Evolutionary conservation across 2,888 invertebrate genomes (phyloP).

Genomic region (Lepidochrysops patricia): DNA sequence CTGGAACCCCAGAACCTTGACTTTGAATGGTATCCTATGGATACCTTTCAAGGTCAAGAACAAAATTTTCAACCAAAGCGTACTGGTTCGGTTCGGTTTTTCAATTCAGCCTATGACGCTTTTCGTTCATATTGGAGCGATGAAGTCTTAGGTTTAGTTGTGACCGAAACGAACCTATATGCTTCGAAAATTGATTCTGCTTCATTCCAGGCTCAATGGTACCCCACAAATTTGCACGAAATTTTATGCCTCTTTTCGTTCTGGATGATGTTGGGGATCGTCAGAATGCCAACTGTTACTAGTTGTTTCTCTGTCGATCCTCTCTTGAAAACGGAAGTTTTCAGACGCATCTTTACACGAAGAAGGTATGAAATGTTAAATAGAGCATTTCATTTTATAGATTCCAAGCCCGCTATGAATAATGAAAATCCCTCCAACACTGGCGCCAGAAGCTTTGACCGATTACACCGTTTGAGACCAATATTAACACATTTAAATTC

Average conservation of each 20-base stretch:
- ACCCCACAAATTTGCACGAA: too few species aligned
- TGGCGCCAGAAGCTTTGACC: too few species aligned
- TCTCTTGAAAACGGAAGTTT: conserved; percentile 15
- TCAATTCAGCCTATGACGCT: not conserved
- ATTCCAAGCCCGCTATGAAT: not conserved
- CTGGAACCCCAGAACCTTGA: not conserved
- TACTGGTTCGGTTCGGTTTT: not conserved
- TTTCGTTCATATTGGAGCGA: too few species aligned
- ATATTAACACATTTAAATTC: conserved; percentile 16
- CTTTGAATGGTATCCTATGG: not conserved
- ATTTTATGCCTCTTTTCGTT: too few species aligned
- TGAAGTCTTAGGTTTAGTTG: conserved; percentile 16
- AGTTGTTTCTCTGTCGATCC: conserved; percentile 17
- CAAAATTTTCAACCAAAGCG: not conserved
- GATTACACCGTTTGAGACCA: conserved; percentile 14
- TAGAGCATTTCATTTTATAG: conserved; percentile 17
- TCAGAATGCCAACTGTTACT: conserved; percentile 19
- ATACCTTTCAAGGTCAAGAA: not conserved
- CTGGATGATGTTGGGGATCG: too few species aligned
- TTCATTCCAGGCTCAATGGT: conserved; percentile 13
- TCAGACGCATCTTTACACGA: conserved; percentile 12
- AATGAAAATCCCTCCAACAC: not conserved
- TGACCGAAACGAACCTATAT: conserved; percentile 16
- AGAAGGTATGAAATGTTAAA: conserved; percentile 13
- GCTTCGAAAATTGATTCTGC: conserved; percentile 12